Evolutionary conservation across 2,888 invertebrate genomes (phyloP).

Genomic region (Eilema griseolum): DNA sequence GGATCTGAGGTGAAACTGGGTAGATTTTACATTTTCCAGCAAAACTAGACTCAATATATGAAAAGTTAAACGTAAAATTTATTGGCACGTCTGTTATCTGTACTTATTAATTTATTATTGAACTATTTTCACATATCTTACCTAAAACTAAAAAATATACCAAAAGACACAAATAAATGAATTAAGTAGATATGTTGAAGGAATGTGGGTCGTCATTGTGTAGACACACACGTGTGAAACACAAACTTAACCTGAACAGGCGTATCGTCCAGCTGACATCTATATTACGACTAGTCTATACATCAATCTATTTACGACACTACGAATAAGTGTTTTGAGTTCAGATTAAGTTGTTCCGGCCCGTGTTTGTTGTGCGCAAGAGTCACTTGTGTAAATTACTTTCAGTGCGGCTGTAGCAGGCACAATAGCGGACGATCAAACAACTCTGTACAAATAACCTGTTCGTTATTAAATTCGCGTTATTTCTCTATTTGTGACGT

Average conservation of each 20-base stretch:
- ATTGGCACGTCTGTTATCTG: too few species aligned
- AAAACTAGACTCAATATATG: too few species aligned
- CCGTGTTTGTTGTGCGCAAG: slow-evolving; percentile 58
- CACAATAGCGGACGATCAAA: slow-evolving; percentile 46
- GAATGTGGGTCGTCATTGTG: slow-evolving; percentile 64
- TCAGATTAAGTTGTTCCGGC: slow-evolving; percentile 38
- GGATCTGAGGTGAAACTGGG: too few species aligned
- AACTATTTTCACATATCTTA: not conserved
- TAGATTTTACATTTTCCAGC: too few species aligned
- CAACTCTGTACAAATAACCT: slow-evolving; percentile 47
- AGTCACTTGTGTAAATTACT: slow-evolving; percentile 82
- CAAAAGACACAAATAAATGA: slow-evolving; percentile 16
- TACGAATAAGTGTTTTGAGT: slow-evolving; percentile 52
- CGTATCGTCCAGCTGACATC: slow-evolving; percentile 65
- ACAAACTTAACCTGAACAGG: slow-evolving; percentile 66
- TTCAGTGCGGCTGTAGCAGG: slow-evolving; percentile 51
- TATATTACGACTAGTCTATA: slow-evolving; percentile 64
- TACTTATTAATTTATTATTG: not conserved
- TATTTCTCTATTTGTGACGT: slow-evolving; percentile 46
- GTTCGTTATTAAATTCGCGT: slow-evolving; percentile 47
- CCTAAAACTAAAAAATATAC: not conserved
- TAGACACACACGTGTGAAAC: slow-evolving; percentile 72
- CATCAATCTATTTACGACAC: slow-evolving; percentile 56
- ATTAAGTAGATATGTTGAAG: slow-evolving; percentile 28
- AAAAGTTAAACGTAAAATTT: too few species aligned